A percentile compares a stretch with the other conserved stretches of the same genome.
phyloP scores from a whole-genome alignment of 1,140 invertebrate genomes.

The Bombus sylvicola region DNA sequence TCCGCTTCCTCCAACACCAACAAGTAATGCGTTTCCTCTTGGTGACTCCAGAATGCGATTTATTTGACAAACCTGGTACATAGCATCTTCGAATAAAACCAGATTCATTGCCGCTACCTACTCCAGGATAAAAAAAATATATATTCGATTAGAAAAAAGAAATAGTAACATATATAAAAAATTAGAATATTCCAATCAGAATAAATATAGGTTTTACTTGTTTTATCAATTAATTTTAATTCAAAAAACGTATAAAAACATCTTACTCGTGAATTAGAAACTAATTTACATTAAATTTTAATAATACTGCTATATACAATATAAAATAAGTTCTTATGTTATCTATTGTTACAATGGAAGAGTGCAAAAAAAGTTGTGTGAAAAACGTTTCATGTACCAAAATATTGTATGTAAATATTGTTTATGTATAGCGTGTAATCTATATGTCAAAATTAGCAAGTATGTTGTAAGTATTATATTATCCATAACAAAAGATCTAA shows the following conservation, averaged over 20 bases:
- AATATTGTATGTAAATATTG: no score
- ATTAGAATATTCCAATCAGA: background rate
- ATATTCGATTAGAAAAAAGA: background rate
- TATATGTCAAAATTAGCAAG: no score
- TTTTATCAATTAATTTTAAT: background rate
- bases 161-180: background rate
- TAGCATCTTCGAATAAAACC: slow-evolving; percentile 97
- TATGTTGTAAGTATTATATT: no score
- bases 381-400: no score
- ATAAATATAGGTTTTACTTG: background rate
- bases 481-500: no score
- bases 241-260: background rate
- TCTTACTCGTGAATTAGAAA: no score
- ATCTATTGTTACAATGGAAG: no score
- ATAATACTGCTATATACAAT: no score
- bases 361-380: no score
- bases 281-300: no score
- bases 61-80: slow-evolving; percentile 95
- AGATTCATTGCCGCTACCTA: slow-evolving; percentile 95
- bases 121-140: slow-evolving; percentile 70
- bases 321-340: no score
- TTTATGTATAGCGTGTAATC: no score
- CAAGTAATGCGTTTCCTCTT: slow-evolving; percentile 94
- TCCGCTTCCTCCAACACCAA: slow-evolving; percentile 97
- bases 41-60: slow-evolving; percentile 96